These are phyloP conservation scores for Dromiciops gliroides DNA, from an alignment of 2,113 vertebrate genomes.

Conservation along the genomic window DNA sequence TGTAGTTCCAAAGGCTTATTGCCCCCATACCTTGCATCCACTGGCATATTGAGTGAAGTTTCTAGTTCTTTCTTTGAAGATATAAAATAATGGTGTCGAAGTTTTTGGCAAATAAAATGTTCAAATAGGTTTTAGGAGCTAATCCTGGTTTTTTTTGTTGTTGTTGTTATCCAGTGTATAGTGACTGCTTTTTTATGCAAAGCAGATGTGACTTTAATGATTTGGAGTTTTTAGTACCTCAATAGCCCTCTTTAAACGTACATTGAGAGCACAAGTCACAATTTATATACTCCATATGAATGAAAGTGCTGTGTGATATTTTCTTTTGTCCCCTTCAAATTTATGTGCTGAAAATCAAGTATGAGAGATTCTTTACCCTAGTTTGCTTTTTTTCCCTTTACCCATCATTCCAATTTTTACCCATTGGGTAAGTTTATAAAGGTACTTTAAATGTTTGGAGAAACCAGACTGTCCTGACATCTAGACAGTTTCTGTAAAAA, in stretches of 20 bases:
- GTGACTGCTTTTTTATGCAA: not conserved
- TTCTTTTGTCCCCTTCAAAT: not conserved
- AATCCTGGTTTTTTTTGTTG: too few relatives aligned
- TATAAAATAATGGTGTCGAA: not conserved
- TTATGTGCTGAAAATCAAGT: constrained; percentile 22
- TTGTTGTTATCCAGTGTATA: too few relatives aligned
- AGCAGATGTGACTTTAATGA: not conserved
- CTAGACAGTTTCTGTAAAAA: not conserved
- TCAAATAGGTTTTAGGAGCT: not conserved
- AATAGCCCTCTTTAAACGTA: not conserved
- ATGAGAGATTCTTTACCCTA: constrained; percentile 7
- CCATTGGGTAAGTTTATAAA: not conserved
- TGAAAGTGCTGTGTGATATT: constrained; percentile 10
- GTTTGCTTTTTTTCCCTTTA: not conserved
- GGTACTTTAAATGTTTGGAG: not conserved
- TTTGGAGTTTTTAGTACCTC: not conserved
- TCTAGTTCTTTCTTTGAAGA: constrained; percentile 19
- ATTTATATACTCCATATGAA: not conserved
- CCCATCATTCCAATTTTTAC: constrained; percentile 7
- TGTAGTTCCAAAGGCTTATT: too few relatives aligned
- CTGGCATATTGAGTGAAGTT: constrained; percentile 23
- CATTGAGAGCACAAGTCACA: not conserved
- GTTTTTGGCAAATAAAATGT: constrained; percentile 1
- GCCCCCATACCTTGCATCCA: not conserved
- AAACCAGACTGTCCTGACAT: not conserved